phyloP scores from a whole-genome alignment of 2,113 vertebrate species.

The Diphyllodes magnificus region DNA sequence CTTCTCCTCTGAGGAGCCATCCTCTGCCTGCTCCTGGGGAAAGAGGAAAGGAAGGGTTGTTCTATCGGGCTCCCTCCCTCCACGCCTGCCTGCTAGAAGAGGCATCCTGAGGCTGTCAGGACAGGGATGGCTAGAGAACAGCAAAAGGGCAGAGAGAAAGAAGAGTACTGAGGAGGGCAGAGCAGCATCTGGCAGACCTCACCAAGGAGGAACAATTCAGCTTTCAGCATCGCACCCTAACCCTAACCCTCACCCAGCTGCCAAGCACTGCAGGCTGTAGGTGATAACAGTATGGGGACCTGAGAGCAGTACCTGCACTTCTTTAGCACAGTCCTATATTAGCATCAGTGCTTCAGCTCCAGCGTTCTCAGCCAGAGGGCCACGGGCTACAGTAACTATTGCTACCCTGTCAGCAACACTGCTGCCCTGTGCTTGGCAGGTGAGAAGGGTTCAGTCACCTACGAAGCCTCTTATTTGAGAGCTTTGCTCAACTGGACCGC shows the following conservation, averaged over 20 bases:
- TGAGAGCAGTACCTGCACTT: neutral
- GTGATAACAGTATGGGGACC: neutral
- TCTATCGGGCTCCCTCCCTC: rapidly evolving
- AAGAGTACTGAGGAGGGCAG: neutral
- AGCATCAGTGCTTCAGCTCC: neutral
- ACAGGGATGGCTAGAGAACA: neutral
- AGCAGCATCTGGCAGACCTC: neutral
- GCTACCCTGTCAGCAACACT: neutral
- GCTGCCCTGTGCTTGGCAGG: neutral
- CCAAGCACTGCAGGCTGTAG: neutral
- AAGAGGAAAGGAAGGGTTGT: neutral
- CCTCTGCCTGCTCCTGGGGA: constrained; percentile 64
- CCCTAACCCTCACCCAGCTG: neutral
- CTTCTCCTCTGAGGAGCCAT: constrained; percentile 72
- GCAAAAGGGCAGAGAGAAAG: neutral
- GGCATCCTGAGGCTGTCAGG: rapidly evolving
- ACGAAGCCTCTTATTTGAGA: neutral
- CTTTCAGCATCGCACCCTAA: neutral
- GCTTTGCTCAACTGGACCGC: neutral
- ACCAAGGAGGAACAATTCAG: neutral
- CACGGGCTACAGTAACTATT: neutral
- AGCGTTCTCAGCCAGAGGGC: neutral
- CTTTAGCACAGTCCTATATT: neutral
- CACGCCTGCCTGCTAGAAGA: neutral
- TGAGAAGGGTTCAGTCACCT: neutral